Base-by-base conservation (phyloP, 2,113 vertebrate species). In the Falco punctatus region DNA sequence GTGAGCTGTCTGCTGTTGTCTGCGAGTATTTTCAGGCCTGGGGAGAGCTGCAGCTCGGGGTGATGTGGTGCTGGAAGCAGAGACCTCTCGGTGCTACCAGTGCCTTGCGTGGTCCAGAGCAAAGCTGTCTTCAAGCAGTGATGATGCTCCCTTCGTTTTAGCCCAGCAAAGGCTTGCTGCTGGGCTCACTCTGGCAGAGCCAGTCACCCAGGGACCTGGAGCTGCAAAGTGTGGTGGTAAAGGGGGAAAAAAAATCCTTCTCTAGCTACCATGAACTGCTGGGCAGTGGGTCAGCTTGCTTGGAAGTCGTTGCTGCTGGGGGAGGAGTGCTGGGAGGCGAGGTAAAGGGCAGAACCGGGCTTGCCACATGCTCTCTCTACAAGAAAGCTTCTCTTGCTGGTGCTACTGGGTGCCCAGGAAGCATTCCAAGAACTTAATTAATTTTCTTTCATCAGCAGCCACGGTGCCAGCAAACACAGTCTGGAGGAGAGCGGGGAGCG, bases 361-460 rank as follows among this genome's bases (percentile, higher is more conserved):
- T 82, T 0, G 0, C 44, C 6, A 9, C 6, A 3, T 1, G 13
- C 35, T 85, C 24, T 33, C 19, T 46, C 57, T 77, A 11, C 26
- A 30, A 49, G 38, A 28, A 73, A 40, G 28, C 80, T 89, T 74
- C 48, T 78, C 42, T 71, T 1, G 0, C 35, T 61, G 61, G 26
- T 74, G 65, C 71, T 27, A 26, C 42, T 72, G 92, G 73, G 78
- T 58, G 69, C 35, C 35, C 44, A 92, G 92, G 74, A 85, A 67
- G 11, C 33, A 5, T 72, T 93, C 88, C 88, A 89, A 79, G 71
- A 52, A 61, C 40, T 89, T 79, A 93, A 86, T 89, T 86, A 66
- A 79, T 91, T 94, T 91, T 71, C 62, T 52, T 66, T 93, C 81
- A 40, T 80, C 67, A 66, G 61, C 75, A 86, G 61, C 65, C 91